Percentiles rank a stretch among this genome's conserved stretches.
Evolutionary conservation across 2,888 invertebrate genomes (phyloP).

Genomic region (Ectemnius lituratus): DNA sequence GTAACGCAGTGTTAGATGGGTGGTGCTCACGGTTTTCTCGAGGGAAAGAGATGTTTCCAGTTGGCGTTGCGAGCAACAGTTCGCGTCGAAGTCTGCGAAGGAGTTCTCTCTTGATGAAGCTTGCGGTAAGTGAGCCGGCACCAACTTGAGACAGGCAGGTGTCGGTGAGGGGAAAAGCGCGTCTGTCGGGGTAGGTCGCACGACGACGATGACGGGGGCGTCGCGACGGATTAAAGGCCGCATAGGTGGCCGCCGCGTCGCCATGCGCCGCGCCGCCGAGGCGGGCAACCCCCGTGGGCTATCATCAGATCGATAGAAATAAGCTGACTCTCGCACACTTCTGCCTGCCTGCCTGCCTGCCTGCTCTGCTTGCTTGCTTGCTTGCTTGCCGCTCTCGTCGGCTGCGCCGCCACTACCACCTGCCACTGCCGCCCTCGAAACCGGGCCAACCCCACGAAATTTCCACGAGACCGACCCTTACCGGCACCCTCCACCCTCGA

Average conservation of each 20-base stretch:
- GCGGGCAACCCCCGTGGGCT: slow-evolving; percentile 55
- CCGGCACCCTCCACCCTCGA: neutral
- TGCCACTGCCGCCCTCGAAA: slow-evolving; percentile 27
- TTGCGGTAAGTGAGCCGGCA: too few relatives aligned
- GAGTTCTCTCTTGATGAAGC: too few relatives aligned
- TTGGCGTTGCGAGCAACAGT: neutral
- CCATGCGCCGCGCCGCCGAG: slow-evolving; percentile 67
- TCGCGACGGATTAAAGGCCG: slow-evolving; percentile 72
- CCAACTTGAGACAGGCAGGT: too few relatives aligned
- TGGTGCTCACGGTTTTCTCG: neutral
- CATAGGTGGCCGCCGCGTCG: slow-evolving; percentile 66
- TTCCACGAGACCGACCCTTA: slow-evolving; percentile 2
- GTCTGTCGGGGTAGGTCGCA: slow-evolving; percentile 3
- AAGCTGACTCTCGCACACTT: slow-evolving; percentile 64
- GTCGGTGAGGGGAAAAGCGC: neutral
- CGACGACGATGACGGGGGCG: slow-evolving; percentile 62
- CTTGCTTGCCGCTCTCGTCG: slow-evolving; percentile 12
- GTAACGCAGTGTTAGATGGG: slow-evolving; percentile 20
- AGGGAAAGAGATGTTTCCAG: neutral
- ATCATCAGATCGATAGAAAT: slow-evolving; percentile 72
- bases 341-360: slow-evolving; percentile 42
- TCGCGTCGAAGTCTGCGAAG: neutral
- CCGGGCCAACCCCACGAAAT: slow-evolving; percentile 33
- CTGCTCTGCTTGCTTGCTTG: slow-evolving; percentile 23
- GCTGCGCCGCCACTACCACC: neutral